phyloP scores from a whole-genome alignment of 2,113 vertebrate species.

The Genyomyrus donnyi region DNA sequence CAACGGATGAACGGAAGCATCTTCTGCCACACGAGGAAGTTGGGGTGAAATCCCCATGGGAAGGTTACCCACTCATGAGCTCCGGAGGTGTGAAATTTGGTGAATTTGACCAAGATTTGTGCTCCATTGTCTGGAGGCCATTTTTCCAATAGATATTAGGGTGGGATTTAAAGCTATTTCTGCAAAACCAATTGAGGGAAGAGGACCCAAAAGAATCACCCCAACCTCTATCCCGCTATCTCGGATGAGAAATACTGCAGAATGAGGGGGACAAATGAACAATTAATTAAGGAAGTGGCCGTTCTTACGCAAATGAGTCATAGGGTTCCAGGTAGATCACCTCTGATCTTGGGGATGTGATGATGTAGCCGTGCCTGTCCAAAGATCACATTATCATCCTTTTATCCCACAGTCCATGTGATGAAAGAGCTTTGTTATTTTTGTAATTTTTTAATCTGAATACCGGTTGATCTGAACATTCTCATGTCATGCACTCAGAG shows the following conservation, averaged over 20 bases:
- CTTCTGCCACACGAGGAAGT: constrained; percentile 46
- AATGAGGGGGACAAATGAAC: constrained; percentile 69
- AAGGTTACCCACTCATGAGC: constrained; percentile 70
- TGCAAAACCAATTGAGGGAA: constrained; percentile 56
- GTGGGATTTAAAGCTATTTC: constrained; percentile 57
- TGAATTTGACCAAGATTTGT: constrained; percentile 63
- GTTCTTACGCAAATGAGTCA: background rate
- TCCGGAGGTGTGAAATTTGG: constrained; percentile 65
- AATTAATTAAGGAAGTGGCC: constrained; percentile 60
- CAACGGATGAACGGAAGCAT: constrained; percentile 55
- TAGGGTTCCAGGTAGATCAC: background rate
- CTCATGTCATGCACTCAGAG: background rate
- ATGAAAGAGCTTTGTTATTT: background rate
- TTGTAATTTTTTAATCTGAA: background rate
- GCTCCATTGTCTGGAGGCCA: constrained; percentile 59
- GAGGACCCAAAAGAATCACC: constrained; percentile 49
- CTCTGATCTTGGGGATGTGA: background rate
- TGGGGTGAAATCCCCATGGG: constrained; percentile 63
- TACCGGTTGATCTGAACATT: background rate
- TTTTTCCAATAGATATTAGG: constrained; percentile 70
- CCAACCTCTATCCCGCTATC: constrained; percentile 57
- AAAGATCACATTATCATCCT: background rate
- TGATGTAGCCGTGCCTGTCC: background rate
- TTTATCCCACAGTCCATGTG: background rate
- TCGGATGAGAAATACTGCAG: constrained; percentile 47